phyloP scores from a whole-genome alignment of 2,797 vertebrate species.

The Acanthurus lineatus region DNA sequence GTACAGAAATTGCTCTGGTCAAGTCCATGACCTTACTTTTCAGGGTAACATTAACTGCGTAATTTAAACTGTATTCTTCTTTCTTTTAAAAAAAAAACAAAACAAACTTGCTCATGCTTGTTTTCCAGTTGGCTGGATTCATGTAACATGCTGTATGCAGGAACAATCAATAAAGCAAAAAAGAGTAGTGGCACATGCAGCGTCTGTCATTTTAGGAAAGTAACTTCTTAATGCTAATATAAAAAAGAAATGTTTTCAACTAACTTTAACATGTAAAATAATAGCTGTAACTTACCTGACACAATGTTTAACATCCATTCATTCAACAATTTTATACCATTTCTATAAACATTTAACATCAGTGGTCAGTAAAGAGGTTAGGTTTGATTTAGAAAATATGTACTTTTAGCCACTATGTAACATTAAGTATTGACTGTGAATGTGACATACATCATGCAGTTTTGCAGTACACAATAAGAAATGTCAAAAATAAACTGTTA shows the following conservation, averaged over 20 bases:
- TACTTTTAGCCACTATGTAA: constrained; percentile 17
- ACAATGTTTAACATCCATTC: constrained; percentile 25
- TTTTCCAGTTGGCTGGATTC: too few relatives aligned
- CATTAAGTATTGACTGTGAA: constrained; percentile 45
- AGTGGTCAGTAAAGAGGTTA: constrained; percentile 21
- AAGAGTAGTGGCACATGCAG: not conserved
- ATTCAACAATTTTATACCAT: constrained; percentile 29
- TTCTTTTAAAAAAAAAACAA: too few relatives aligned
- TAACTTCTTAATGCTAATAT: not conserved
- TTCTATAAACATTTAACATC: constrained; percentile 5
- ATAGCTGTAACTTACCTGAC: constrained; percentile 64
- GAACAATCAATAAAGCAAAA: too few relatives aligned
- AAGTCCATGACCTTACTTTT: too few relatives aligned
- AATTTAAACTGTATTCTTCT: too few relatives aligned
- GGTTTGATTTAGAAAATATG: constrained; percentile 42
- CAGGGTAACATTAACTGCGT: too few relatives aligned
- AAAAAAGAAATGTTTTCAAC: not conserved
- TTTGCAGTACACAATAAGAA: constrained; percentile 62
- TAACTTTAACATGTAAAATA: constrained; percentile 5
- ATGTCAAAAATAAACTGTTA: constrained; percentile 38
- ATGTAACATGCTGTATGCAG: too few relatives aligned
- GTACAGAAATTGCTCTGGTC: too few relatives aligned
- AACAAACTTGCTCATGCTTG: too few relatives aligned
- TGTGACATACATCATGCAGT: constrained; percentile 78
- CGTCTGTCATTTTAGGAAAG: not conserved